Evolutionary conservation across 1,140 invertebrate genomes (phyloP), one percentile per base, ranked within the genome.

Genomic region (Aphaenogaster floridana): DNA sequence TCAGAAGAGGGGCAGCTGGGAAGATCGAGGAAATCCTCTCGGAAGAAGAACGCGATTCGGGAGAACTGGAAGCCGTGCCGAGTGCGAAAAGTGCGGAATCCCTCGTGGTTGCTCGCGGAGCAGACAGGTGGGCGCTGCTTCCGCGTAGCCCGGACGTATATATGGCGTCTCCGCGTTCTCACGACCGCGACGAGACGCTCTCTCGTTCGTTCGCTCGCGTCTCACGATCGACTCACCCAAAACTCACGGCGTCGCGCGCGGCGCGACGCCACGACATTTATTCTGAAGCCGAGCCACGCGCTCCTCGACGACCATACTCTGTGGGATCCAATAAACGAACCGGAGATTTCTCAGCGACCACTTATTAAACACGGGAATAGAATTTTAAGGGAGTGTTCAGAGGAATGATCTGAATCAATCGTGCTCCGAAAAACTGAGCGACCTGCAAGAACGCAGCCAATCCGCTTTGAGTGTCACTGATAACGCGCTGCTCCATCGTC

Each of bases 251-350:
- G 68, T 48, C 54, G 48, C 9, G 34, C 15, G 28, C 63, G 34
- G 64, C 13, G n/a, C 11, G 50, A 63, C 21, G 36, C 15, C 48
- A 63, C 48, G 57, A 66, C 69, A 77, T 78, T 86, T 59, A 48
- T 77, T 77, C 77, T 79, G 66, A 89, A 72, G 45, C 71, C 57
- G 84, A 87, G 77, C 69, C 45, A 68, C 80, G 59, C 69, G 89
- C 88, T 90, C 89, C 86, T 90, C 77, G 90, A 90, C 80, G 90
- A 90, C 90, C 89, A 90, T 88, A 87, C 45, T 88, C 39, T 79
- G n/a, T 88, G 89, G 90, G 90, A 91, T 91, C 90, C 89, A 90
- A 90, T 88, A 72, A 90, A 90, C 80, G 54, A 84, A 84, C 28
- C 77, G 81, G 81, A 90, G 90, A 84, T 86, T 91, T 85, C 86